phyloP scores from a whole-genome alignment of 2,888 invertebrate species.

The Pollenia angustigena region DNA sequence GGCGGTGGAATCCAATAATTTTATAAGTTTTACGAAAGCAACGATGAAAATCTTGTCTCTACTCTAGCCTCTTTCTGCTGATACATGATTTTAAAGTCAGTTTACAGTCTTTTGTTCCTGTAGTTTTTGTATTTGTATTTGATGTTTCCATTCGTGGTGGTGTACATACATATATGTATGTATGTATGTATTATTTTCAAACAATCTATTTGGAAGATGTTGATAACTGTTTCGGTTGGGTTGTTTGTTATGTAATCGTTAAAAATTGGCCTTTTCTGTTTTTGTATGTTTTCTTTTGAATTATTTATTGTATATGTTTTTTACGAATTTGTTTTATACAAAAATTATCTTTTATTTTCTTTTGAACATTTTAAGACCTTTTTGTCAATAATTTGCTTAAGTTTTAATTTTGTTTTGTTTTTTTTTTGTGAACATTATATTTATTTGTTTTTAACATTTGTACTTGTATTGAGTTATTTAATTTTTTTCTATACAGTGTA shows the following conservation, averaged over 20 bases:
- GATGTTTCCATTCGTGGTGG: constrained; percentile 16
- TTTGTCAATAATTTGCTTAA: constrained; percentile 7
- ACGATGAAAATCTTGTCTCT: constrained; percentile 31
- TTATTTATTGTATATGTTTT: constrained; percentile 45
- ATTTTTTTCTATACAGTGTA: neutral
- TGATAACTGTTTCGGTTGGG: constrained; percentile 46
- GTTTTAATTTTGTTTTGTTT: neutral
- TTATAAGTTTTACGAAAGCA: neutral
- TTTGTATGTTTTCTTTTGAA: constrained; percentile 30
- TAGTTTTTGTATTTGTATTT: constrained; percentile 26
- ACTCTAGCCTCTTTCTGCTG: constrained; percentile 7
- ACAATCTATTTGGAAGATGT: constrained; percentile 19
- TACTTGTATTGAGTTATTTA: neutral
- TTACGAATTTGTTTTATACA: constrained; percentile 46
- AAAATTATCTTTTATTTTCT: constrained; percentile 21
- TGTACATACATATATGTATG: constrained; percentile 16
- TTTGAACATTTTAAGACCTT: constrained; percentile 6
- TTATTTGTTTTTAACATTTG: constrained; percentile 19
- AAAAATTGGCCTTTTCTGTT: constrained; percentile 49
- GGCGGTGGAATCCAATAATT: constrained; percentile 30
- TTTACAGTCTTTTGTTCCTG: constrained; percentile 22
- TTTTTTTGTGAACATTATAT: neutral
- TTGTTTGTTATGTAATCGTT: constrained; percentile 66
- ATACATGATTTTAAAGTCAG: neutral
- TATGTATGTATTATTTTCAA: neutral